These are phyloP conservation scores for Melanchra persicariae DNA, from an alignment of 2,888 invertebrate genomes.

Conservation along the genomic window DNA sequence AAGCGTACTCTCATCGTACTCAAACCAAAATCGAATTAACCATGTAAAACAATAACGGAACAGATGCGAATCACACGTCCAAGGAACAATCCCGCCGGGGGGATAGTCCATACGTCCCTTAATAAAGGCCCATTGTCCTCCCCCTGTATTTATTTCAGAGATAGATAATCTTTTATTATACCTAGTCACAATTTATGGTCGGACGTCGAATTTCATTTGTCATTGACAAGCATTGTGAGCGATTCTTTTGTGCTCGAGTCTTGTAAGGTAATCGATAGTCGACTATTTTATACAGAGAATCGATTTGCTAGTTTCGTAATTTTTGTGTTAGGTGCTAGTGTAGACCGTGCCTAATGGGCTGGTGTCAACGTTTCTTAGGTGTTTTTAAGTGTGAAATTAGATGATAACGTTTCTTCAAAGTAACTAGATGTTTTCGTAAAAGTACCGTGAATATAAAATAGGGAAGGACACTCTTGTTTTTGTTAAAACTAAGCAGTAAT, in stretches of 20 bases:
- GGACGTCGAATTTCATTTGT: slow-evolving; percentile 87
- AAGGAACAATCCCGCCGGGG: slow-evolving; percentile 51
- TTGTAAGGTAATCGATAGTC: slow-evolving; percentile 60
- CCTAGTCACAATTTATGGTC: slow-evolving; percentile 86
- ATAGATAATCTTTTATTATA: slow-evolving; percentile 89
- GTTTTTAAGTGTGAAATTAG: slow-evolving; percentile 36
- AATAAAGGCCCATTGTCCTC: slow-evolving; percentile 87
- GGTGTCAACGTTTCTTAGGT: not conserved
- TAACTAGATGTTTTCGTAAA: not conserved
- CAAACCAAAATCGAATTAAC: slow-evolving; percentile 45
- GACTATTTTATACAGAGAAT: slow-evolving; percentile 52
- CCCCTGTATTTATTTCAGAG: slow-evolving; percentile 87
- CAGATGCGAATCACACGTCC: slow-evolving; percentile 67
- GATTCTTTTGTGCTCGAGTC: slow-evolving; percentile 64
- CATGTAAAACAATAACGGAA: slow-evolving; percentile 58
- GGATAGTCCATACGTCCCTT: slow-evolving; percentile 74
- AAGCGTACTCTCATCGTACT: slow-evolving; percentile 1
- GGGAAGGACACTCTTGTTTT: not conserved
- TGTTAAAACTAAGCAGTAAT: not conserved
- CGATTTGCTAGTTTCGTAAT: slow-evolving; percentile 54
- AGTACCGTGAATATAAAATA: not conserved
- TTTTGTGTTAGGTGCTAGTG: slow-evolving; percentile 25
- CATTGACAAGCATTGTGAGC: slow-evolving; percentile 74
- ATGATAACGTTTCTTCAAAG: not conserved
- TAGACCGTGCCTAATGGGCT: slow-evolving; percentile 35